Evolutionary conservation across 2,888 invertebrate species (phyloP), one percentile per base, ranked within the genome.

Genomic region (Escarpia spicata): DNA sequence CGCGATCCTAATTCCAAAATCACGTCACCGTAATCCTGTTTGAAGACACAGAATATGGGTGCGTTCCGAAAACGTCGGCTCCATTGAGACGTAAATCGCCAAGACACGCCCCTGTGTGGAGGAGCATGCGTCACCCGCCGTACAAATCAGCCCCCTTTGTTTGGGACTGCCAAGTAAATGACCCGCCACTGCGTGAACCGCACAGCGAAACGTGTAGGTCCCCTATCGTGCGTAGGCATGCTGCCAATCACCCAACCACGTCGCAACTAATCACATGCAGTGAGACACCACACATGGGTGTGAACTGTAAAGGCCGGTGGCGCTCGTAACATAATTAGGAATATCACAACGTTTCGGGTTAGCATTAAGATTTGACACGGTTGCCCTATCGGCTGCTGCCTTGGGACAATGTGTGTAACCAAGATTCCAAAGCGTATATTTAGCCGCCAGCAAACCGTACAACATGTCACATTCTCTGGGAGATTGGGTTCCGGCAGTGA

Each of bases 121-220:
- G 60, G 26, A 26, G 75, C 75, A 26, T 75, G 75, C 26, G 75
- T 75, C 75, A 75, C 75, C 75, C 75, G 26, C 75, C 19, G 75
- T 75, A 75, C 75, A 75, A 75, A 75, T 75, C 75, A 75, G 75
- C 26, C n/a, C n/a, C 75, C n/a, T 75, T 75, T 75, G 75, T 75
- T 19, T 75, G 75, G 75, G n/a, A 26, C 75, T n/a, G 75, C 4
- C 75, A 60, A 10, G 19, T 19, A 75, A 75, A 75, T n/a, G 75
- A 75, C 75, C 75, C 75, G 75, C 19, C 26, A n/a, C n/a, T 75
- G 19, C 75, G n/a, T n/a, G 75, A 75, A n/a, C 75, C 26, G 19
- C 75, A 19, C 75, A 75, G n/a, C 75, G 75, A 26, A n/a, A 75
- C 75, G 26, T 75, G 75, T 52, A 12, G 52, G 52, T 15, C 52